Evolutionary conservation across 1,140 invertebrate genomes (phyloP).

Genomic region (Drosophila mojavensis): DNA sequence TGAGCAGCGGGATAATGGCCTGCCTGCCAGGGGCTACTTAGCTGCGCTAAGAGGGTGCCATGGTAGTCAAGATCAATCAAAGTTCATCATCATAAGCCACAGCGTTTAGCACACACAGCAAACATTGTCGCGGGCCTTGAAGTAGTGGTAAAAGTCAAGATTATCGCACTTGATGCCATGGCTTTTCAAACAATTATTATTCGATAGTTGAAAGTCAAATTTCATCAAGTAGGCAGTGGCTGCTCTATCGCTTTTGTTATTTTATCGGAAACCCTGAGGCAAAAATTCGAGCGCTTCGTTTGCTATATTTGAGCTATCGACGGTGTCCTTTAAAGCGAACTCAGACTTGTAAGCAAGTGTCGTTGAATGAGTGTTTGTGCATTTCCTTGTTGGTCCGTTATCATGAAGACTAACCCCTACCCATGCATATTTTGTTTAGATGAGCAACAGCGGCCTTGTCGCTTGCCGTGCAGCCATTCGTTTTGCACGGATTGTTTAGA

Average conservation of each 20-base stretch:
- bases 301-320: background rate
- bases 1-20: constrained; percentile 3
- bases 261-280: background rate
- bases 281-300: background rate
- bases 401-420: constrained; percentile 43
- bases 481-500: constrained; percentile 58
- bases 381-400: constrained; percentile 12
- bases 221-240: background rate
- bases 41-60: background rate
- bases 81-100: too few relatives aligned
- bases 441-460: constrained; percentile 50
- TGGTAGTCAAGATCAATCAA: background rate
- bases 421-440: constrained; percentile 72
- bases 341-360: background rate
- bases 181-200: too few relatives aligned
- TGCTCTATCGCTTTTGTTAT: background rate
- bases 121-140: too few relatives aligned
- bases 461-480: constrained; percentile 57
- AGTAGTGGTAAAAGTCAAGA: too few relatives aligned
- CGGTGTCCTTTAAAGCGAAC: background rate
- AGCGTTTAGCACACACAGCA: too few relatives aligned
- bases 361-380: constrained; percentile 4
- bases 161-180: too few relatives aligned
- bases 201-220: too few relatives aligned
- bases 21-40: background rate